These are phyloP conservation scores for Entomobrya multifasciata DNA, from an alignment of 2,888 invertebrate species.

Conservation along the genomic window DNA sequence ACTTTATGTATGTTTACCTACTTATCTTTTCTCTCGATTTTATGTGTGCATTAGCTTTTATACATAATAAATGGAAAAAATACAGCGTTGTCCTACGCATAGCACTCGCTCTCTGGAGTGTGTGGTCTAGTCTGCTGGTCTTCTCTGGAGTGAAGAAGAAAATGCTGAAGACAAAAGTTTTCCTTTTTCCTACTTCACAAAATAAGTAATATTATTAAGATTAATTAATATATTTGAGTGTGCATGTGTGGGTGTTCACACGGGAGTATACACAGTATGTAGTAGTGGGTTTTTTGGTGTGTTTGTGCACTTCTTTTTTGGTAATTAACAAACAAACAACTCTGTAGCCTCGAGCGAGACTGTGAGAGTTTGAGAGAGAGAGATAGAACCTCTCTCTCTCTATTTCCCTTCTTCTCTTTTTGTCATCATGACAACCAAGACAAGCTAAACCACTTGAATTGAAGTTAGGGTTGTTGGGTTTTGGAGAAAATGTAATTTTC, in stretches of 20 bases:
- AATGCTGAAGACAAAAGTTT: not conserved
- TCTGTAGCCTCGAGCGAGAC: not conserved
- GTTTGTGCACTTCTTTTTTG: not conserved
- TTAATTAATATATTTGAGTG: slow-evolving; percentile 37
- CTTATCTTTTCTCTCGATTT: too few relatives aligned
- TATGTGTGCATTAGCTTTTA: too few relatives aligned
- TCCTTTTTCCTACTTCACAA: not conserved
- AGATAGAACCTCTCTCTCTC: not conserved
- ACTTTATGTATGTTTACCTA: too few relatives aligned
- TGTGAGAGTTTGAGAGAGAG: too few relatives aligned
- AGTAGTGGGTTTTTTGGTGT: not conserved
- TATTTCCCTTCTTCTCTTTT: slow-evolving; percentile 5
- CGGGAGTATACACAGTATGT: not conserved
- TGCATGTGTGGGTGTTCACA: slow-evolving; percentile 11
- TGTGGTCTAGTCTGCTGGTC: too few relatives aligned
- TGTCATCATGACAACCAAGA: not conserved
- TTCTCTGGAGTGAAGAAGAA: not conserved
- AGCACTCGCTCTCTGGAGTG: not conserved
- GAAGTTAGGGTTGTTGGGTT: not conserved
- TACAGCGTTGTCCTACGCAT: not conserved
- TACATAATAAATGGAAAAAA: too few relatives aligned
- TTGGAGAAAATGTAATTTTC: slow-evolving; percentile 34
- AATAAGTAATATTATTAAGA: slow-evolving; percentile 40
- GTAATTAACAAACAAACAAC: slow-evolving; percentile 46
- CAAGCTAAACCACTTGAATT: too few relatives aligned